phyloP scores from a whole-genome alignment of 2,888 invertebrate genomes.

The Tipula vernalis region DNA sequence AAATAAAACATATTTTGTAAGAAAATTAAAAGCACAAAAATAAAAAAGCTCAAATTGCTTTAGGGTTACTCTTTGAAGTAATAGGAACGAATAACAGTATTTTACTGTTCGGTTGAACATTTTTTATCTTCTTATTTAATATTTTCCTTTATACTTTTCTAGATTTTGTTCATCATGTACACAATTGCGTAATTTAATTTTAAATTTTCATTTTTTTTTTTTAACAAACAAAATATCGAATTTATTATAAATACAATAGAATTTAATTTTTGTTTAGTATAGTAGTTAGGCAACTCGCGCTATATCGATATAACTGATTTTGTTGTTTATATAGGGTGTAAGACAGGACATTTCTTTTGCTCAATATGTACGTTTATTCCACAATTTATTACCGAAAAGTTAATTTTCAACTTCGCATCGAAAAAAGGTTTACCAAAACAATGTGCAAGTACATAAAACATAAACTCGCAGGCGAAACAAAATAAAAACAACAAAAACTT shows the following conservation, averaged over 20 bases:
- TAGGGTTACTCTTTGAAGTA: background rate
- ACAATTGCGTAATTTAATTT: background rate
- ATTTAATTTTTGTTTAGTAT: background rate
- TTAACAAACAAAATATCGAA: background rate
- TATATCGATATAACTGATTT: too few relatives aligned
- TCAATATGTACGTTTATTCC: background rate
- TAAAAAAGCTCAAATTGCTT: background rate
- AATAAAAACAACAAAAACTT: background rate
- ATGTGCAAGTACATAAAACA: background rate
- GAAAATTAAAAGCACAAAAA: background rate
- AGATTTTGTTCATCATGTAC: background rate
- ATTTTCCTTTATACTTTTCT: too few relatives aligned
- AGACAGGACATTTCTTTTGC: too few relatives aligned
- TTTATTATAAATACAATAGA: background rate
- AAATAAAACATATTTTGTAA: background rate
- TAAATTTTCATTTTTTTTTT: background rate
- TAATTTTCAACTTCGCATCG: background rate
- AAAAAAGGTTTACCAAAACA: background rate
- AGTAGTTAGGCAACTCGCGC: background rate
- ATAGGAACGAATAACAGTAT: background rate
- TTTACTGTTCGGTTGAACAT: background rate
- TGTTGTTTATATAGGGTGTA: too few relatives aligned
- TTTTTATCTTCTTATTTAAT: too few relatives aligned
- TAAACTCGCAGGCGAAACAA: background rate
- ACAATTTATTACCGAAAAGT: background rate